Percentiles rank a stretch among this genome's conserved stretches.
Conservation (phyloP, 2,888 invertebrate genomes). For the Syrista parreyssii region DNA sequence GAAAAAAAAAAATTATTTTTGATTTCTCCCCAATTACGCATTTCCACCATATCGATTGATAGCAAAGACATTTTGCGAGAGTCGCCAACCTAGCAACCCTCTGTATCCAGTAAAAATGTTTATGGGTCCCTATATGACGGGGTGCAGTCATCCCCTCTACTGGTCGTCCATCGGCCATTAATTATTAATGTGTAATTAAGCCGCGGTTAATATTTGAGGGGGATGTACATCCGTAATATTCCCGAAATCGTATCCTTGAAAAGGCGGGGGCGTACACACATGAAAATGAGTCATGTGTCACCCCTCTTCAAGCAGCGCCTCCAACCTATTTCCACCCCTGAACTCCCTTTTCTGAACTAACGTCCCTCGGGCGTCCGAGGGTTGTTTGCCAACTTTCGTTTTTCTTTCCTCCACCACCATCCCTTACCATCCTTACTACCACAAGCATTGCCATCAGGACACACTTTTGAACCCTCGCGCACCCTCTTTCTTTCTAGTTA, state of each 20-base stretch:
- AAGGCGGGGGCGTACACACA: conserved; percentile 46
- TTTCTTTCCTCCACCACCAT: conserved; percentile 43
- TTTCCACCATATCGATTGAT: not conserved
- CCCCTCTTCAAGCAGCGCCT: conserved; percentile 27
- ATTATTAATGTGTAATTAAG: not conserved
- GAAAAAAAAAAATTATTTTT: not conserved
- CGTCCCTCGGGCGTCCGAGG: conserved; percentile 52
- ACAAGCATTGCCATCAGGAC: not conserved
- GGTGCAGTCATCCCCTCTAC: not conserved
- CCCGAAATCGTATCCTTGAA: conserved; percentile 58
- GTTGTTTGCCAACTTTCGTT: conserved; percentile 56
- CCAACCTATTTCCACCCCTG: conserved; percentile 37
- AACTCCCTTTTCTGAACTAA: conserved; percentile 47
- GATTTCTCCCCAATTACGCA: not conserved
- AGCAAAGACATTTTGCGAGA: not conserved
- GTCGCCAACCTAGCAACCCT: not conserved
- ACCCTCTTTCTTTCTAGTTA: not conserved
- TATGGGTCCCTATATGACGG: not conserved
- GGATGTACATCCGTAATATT: conserved; percentile 49
- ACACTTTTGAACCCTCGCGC: not conserved
- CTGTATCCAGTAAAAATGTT: not conserved
- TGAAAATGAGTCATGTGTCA: conserved; percentile 55
- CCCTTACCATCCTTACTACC: conserved; percentile 4
- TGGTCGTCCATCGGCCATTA: not conserved
- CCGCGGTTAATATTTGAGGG: not conserved